Percentiles rank a stretch among this genome's conserved stretches.
phyloP scores from a whole-genome alignment of 2,113 vertebrate species.

The Rhabdomys dilectus region DNA sequence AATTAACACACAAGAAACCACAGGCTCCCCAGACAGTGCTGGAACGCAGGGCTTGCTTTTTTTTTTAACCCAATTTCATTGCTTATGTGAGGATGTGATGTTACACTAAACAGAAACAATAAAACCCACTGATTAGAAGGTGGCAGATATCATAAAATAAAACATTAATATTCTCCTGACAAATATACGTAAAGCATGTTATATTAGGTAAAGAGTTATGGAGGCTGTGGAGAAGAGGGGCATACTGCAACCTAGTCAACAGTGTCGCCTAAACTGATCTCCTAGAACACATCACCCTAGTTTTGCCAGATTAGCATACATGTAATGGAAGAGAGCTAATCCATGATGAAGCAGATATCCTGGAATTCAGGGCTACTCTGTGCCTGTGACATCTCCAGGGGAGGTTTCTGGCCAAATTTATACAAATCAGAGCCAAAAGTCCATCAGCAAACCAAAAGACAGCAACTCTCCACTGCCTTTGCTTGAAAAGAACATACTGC shows the following conservation, averaged over 20 bases:
- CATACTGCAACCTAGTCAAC: neutral
- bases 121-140: slow-evolving; percentile 85
- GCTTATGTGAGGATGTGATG: slow-evolving; percentile 80
- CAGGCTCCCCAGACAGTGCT: slow-evolving; percentile 87
- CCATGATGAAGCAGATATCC: rapidly evolving
- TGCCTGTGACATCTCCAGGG: rapidly evolving
- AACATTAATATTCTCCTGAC: slow-evolving; percentile 83
- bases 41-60: slow-evolving; percentile 88
- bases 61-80: slow-evolving; percentile 79
- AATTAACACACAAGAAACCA: slow-evolving; percentile 93
- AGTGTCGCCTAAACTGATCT: slow-evolving; percentile 37
- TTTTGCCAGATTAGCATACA: neutral
- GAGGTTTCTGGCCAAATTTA: rapidly evolving
- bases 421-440: rapidly evolving
- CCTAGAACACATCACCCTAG: neutral
- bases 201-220: slow-evolving; percentile 40
- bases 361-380: rapidly evolving
- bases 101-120: slow-evolving; percentile 85
- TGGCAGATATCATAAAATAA: slow-evolving; percentile 79
- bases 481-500: neutral
- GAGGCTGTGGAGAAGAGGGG: neutral
- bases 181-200: slow-evolving; percentile 73
- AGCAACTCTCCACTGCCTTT: neutral
- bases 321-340: neutral
- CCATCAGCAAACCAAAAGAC: rapidly evolving